phyloP scores from a whole-genome alignment of 1,140 invertebrate species.

The Stratiolaelaps scimitus region DNA sequence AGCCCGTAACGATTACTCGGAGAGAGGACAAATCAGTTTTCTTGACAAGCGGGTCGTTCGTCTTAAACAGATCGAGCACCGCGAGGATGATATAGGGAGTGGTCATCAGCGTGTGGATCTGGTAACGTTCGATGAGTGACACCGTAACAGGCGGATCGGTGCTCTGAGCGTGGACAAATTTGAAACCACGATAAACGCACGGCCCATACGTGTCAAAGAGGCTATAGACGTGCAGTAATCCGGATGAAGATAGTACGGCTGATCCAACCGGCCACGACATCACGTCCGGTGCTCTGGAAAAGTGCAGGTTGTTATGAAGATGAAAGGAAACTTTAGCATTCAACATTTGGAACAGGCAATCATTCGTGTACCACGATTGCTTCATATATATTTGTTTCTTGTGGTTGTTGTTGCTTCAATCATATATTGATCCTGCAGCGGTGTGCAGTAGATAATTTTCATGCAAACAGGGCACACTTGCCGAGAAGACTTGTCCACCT shows the following conservation, averaged over 20 bases:
- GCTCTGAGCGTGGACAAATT: background rate
- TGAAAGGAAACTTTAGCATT: too few species aligned
- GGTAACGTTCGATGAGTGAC: too few species aligned
- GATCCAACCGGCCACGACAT: background rate
- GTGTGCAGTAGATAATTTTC: too few species aligned
- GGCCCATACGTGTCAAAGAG: background rate
- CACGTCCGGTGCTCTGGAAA: constrained; percentile 14
- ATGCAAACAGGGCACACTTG: too few species aligned
- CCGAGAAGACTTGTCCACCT: too few species aligned
- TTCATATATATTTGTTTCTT: too few species aligned
- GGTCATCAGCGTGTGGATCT: background rate
- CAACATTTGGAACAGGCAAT: too few species aligned
- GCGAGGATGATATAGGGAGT: constrained; percentile 8
- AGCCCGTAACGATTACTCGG: background rate
- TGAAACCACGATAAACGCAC: background rate
- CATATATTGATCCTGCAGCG: too few species aligned
- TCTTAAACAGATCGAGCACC: background rate
- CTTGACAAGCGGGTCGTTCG: background rate
- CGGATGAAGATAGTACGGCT: background rate
- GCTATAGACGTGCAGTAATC: background rate
- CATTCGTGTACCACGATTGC: too few species aligned
- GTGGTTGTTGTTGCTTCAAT: too few species aligned
- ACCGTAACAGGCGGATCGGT: background rate
- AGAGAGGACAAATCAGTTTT: background rate
- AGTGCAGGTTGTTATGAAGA: too few species aligned